Evolutionary conservation across 2,888 invertebrate species (phyloP).

Genomic region (Dryadula phaetusa): DNA sequence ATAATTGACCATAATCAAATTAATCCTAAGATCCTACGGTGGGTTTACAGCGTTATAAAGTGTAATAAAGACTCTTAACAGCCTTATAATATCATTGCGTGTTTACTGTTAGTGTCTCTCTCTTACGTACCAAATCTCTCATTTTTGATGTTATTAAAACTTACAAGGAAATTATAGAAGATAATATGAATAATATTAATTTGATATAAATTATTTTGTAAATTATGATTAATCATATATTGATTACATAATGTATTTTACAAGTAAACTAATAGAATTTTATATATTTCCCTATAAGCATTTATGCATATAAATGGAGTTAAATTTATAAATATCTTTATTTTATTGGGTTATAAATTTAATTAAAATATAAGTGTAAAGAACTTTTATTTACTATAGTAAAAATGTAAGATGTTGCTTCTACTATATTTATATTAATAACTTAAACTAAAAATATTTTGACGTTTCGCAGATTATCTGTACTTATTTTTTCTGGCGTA

Average conservation of each 20-base stretch:
- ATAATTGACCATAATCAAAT: constrained; percentile 85
- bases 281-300: no score
- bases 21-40: constrained; percentile 84
- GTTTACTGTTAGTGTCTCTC: constrained; percentile 51
- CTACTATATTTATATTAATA: no score
- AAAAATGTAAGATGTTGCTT: no score
- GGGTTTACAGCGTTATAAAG: constrained; percentile 82
- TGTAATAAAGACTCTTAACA: constrained; percentile 80
- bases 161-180: not conserved
- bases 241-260: not conserved
- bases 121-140: constrained; percentile 37
- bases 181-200: not conserved
- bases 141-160: not conserved
- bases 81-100: constrained; percentile 72
- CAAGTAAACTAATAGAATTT: not conserved
- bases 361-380: not conserved
- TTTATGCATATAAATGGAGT: not conserved
- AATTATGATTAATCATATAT: no score
- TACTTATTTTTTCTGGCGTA: no score
- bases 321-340: not conserved
- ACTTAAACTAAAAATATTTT: no score
- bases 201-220: no score
- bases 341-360: constrained; percentile 4
- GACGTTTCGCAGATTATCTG: no score
- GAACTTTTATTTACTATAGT: no score